Evolutionary conservation across 1,140 invertebrate genomes (phyloP).

Genomic region (Drosophila pandora): DNA sequence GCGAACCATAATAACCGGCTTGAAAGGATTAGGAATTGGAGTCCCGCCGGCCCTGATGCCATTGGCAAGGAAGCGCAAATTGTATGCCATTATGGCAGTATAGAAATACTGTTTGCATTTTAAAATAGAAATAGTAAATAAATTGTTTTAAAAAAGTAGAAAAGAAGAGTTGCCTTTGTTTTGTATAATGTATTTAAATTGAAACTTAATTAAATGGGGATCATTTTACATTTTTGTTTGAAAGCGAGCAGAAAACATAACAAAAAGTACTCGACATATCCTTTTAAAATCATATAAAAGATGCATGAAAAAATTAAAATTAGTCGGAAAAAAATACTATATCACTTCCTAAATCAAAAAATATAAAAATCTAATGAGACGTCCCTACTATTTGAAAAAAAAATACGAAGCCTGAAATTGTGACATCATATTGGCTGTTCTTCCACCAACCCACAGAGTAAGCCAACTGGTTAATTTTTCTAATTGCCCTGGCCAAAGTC

Average conservation of each 20-base stretch:
- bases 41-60: slow-evolving; percentile 35
- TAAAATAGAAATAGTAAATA: slow-evolving; percentile 7
- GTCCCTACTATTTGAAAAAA: background rate
- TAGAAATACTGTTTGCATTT: slow-evolving; percentile 12
- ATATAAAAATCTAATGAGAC: too few species aligned
- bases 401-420: background rate
- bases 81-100: slow-evolving; percentile 14
- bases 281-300: too few species aligned
- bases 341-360: too few species aligned
- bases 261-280: too few species aligned
- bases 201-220: background rate
- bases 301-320: too few species aligned
- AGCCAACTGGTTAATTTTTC: slow-evolving; percentile 50
- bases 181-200: background rate
- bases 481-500: slow-evolving; percentile 50
- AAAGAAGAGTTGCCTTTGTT: background rate
- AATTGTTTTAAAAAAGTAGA: background rate
- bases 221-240: too few species aligned
- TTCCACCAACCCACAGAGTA: slow-evolving; percentile 15
- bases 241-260: too few species aligned
- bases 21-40: slow-evolving; percentile 39
- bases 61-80: slow-evolving; percentile 25
- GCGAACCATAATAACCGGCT: slow-evolving; percentile 34
- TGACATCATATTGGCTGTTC: background rate
- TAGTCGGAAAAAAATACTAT: too few species aligned